These are phyloP conservation scores for Ormia ochracea DNA, from an alignment of 2,888 invertebrate species.

Conservation along the genomic window DNA sequence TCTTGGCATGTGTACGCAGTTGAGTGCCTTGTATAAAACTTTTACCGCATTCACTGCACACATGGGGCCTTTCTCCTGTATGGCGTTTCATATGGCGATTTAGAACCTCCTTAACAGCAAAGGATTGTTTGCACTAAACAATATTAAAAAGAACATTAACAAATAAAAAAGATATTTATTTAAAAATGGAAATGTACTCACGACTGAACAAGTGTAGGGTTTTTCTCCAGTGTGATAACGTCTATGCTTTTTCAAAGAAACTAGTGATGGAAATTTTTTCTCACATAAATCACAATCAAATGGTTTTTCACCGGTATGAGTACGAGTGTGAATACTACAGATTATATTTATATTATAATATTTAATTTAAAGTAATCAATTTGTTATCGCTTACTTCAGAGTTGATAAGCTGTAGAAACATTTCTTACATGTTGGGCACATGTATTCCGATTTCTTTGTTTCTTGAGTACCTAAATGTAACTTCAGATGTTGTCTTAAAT, in stretches of 20 bases:
- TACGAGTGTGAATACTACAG: slow-evolving; percentile 80
- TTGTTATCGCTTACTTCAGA: slow-evolving; percentile 74
- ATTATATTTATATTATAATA: too few species aligned
- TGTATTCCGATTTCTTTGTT: slow-evolving; percentile 79
- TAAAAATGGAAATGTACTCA: slow-evolving; percentile 73
- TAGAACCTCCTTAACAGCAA: slow-evolving; percentile 89
- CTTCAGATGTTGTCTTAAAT: slow-evolving; percentile 83
- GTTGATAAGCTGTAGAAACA: slow-evolving; percentile 82
- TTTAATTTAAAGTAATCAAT: neutral
- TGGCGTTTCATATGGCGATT: slow-evolving; percentile 86
- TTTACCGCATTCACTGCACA: slow-evolving; percentile 80
- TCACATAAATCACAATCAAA: slow-evolving; percentile 86
- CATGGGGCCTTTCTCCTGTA: slow-evolving; percentile 76
- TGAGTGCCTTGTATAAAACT: slow-evolving; percentile 91
- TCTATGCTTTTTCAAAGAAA: slow-evolving; percentile 87
- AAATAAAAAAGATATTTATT: neutral
- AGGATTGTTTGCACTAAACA: slow-evolving; percentile 84
- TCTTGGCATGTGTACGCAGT: slow-evolving; percentile 84
- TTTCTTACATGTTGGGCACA: slow-evolving; percentile 82
- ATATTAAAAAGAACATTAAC: neutral
- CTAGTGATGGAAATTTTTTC: slow-evolving; percentile 82
- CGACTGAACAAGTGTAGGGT: slow-evolving; percentile 82
- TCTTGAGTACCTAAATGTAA: slow-evolving; percentile 81
- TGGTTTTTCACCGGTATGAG: slow-evolving; percentile 83
- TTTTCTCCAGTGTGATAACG: slow-evolving; percentile 81